Percentiles rank a stretch among this genome's conserved stretches.
Evolutionary conservation across 30 jellyfish, hydroid and myxozoan genomes (phyloP).

Genomic region (Aurelia coerulea): DNA sequence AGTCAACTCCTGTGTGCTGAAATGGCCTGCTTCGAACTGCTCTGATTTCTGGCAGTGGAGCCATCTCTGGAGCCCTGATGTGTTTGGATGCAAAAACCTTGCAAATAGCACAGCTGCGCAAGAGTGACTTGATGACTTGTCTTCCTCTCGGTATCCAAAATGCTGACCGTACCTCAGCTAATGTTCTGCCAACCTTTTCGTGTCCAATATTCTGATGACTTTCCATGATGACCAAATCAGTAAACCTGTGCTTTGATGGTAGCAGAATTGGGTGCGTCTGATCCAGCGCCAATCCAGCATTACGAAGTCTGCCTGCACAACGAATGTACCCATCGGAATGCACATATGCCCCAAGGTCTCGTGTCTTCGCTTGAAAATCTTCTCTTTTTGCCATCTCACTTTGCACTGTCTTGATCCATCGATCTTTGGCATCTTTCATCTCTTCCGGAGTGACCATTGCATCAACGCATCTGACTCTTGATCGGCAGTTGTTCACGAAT

Average conservation of each 20-base stretch:
- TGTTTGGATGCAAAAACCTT: neutral
- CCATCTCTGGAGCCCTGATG: neutral
- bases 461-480: no score
- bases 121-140: neutral
- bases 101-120: neutral
- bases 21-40: constrained; percentile 13
- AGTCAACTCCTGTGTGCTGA: constrained; percentile 31
- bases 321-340: neutral
- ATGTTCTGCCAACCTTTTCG: neutral
- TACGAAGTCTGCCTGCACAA: constrained; percentile 1
- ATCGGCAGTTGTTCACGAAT: neutral
- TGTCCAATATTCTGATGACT: neutral
- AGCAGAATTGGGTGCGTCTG: constrained; percentile 3
- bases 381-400: neutral
- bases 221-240: neutral
- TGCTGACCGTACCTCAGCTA: neutral
- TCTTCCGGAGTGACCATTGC: no score
- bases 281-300: neutral
- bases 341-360: neutral
- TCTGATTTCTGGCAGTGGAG: neutral
- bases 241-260: neutral
- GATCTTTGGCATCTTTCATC: neutral
- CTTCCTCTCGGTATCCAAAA: neutral
- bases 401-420: constrained; percentile 6
- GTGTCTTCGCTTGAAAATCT: neutral